phyloP scores from a whole-genome alignment of 1,140 invertebrate genomes.

The Cherax destructor region DNA sequence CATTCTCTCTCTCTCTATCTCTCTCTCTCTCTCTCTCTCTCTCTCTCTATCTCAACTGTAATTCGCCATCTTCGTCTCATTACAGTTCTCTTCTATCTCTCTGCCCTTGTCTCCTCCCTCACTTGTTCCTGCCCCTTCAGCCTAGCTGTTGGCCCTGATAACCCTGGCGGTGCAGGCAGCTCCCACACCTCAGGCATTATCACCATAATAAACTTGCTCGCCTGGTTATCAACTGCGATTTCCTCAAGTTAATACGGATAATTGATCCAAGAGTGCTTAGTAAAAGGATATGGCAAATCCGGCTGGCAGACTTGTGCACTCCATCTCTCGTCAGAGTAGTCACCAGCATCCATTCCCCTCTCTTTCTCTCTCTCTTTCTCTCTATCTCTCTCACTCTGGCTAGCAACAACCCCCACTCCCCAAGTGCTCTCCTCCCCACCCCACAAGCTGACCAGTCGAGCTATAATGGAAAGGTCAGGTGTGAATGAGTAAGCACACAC shows the following conservation, averaged over 20 bases:
- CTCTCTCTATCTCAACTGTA: slow-evolving; percentile 6
- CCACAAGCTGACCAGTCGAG: not conserved
- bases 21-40: slow-evolving; percentile 8
- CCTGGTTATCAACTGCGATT: slow-evolving; percentile 16
- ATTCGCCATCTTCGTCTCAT: no score
- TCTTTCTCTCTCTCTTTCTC: not conserved
- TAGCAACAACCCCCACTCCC: not conserved
- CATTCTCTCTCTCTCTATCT: not conserved
- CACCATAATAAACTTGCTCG: not conserved
- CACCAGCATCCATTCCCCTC: no score
- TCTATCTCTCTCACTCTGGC: not conserved
- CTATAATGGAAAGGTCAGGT: slow-evolving; percentile 43
- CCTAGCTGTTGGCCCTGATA: not conserved
- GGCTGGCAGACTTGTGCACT: not conserved
- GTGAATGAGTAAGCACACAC: slow-evolving; percentile 44
- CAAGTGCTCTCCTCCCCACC: not conserved
- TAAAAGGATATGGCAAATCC: slow-evolving; percentile 35
- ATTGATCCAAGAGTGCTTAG: not conserved
- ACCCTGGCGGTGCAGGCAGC: no score
- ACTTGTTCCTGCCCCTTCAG: not conserved
- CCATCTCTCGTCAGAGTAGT: no score
- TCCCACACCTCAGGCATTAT: slow-evolving; percentile 12
- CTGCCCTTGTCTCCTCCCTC: not conserved
- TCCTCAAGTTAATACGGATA: slow-evolving; percentile 18
- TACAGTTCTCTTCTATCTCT: no score